A percentile compares a stretch with the other conserved stretches of the same genome.
Evolutionary conservation across 1,140 invertebrate species (phyloP).

Genomic region (Bombus confusus): DNA sequence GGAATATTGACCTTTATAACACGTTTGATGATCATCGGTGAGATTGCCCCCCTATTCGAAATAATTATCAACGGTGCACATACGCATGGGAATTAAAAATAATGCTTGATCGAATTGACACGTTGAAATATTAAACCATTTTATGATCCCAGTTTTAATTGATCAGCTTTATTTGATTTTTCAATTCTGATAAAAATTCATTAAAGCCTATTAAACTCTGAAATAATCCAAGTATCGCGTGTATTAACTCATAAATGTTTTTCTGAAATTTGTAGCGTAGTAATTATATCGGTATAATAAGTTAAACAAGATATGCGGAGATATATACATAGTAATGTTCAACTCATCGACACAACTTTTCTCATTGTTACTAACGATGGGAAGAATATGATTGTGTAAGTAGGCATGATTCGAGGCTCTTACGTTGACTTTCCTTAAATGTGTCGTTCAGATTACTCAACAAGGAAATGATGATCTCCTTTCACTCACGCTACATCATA

Average conservation of each 20-base stretch:
- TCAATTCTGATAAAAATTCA: background rate
- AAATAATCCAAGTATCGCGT: background rate
- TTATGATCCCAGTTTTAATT: background rate
- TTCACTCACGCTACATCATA: too few species aligned
- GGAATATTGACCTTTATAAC: too few species aligned
- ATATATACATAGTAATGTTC: background rate
- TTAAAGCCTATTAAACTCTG: background rate
- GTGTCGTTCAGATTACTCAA: too few species aligned
- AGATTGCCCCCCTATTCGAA: too few species aligned
- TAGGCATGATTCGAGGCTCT: background rate
- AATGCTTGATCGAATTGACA: background rate
- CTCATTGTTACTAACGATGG: background rate
- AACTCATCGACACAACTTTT: background rate
- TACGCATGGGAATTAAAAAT: background rate
- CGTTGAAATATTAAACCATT: background rate
- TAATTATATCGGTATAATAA: background rate
- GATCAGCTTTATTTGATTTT: background rate
- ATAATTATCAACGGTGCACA: background rate
- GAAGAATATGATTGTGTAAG: background rate
- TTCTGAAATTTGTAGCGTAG: background rate
- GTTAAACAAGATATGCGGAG: background rate
- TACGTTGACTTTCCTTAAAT: too few species aligned
- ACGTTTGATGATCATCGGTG: too few species aligned
- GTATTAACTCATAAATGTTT: background rate
- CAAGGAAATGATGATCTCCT: too few species aligned